Evolutionary conservation across 2,113 vertebrate genomes (phyloP).

Genomic region (Stictonetta naevosa): DNA sequence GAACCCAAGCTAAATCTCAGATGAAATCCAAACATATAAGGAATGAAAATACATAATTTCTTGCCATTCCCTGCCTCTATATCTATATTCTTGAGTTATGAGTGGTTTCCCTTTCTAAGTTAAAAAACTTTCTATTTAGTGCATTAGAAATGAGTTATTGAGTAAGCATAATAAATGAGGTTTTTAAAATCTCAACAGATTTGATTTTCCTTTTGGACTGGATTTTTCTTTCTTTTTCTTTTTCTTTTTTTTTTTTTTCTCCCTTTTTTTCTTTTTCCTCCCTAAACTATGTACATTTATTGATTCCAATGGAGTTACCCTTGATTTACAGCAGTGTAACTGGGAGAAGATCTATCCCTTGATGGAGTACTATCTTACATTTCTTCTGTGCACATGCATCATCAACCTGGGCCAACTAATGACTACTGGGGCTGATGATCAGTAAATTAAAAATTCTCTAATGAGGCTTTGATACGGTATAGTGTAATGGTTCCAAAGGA

Average conservation of each 20-base stretch:
- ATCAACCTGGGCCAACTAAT: conserved; percentile 35
- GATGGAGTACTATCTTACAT: background rate
- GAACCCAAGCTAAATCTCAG: background rate
- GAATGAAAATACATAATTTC: background rate
- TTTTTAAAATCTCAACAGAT: background rate
- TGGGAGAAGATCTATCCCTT: background rate
- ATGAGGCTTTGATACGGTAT: conserved; percentile 62
- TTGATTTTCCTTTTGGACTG: background rate
- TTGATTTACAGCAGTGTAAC: conserved; percentile 20
- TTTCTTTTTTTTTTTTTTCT: background rate
- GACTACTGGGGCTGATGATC: conserved; percentile 45
- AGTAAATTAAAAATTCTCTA: conserved; percentile 71
- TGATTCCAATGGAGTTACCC: background rate
- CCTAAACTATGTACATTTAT: background rate
- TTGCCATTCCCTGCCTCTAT: background rate
- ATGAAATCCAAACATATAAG: background rate
- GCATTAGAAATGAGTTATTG: background rate
- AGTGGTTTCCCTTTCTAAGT: background rate
- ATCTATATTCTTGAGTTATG: background rate
- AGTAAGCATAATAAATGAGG: background rate
- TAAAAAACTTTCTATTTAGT: background rate
- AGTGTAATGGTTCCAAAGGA: conserved; percentile 48
- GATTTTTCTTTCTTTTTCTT: background rate
- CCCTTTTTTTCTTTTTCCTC: background rate
- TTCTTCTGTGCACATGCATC: conserved; percentile 4